phyloP scores from a whole-genome alignment of 2,888 invertebrate species.

The Agrochola lota region DNA sequence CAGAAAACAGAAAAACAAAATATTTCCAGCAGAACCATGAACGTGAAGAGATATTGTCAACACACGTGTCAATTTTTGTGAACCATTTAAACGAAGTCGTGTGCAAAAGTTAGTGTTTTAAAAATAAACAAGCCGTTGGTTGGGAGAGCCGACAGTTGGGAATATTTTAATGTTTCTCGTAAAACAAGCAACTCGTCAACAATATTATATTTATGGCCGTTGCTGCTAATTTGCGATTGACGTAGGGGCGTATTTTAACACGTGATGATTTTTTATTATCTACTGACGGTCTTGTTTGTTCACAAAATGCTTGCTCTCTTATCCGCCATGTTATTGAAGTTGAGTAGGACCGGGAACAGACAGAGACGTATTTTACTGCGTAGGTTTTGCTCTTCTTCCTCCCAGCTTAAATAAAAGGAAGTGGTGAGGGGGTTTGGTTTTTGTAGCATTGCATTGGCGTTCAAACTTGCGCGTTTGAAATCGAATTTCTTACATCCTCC shows the following conservation, averaged over 20 bases:
- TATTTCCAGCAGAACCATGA: slow-evolving; percentile 8
- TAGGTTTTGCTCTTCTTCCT: background rate
- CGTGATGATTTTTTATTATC: slow-evolving; percentile 26
- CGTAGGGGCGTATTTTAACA: slow-evolving; percentile 30
- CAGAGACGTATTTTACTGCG: background rate
- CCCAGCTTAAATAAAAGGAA: background rate
- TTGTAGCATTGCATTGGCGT: background rate
- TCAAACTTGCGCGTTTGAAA: background rate
- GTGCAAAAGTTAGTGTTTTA: slow-evolving; percentile 67
- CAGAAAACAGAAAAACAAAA: slow-evolving; percentile 30
- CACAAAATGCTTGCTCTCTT: background rate
- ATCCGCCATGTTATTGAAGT: background rate
- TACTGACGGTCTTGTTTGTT: slow-evolving; percentile 14
- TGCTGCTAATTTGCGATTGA: slow-evolving; percentile 45
- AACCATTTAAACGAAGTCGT: slow-evolving; percentile 57
- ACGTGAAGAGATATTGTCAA: slow-evolving; percentile 59
- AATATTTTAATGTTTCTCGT: slow-evolving; percentile 56
- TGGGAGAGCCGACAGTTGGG: slow-evolving; percentile 45
- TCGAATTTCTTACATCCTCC: background rate
- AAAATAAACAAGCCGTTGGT: slow-evolving; percentile 57
- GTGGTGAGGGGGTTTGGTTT: background rate
- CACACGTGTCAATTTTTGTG: slow-evolving; percentile 61
- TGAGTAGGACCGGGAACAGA: background rate
- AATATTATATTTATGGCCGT: slow-evolving; percentile 36
- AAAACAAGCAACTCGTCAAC: slow-evolving; percentile 22